These are phyloP conservation scores for Porites cylindrica DNA, from an alignment of 92 coral and sea anemone species.

Conservation along the genomic window DNA sequence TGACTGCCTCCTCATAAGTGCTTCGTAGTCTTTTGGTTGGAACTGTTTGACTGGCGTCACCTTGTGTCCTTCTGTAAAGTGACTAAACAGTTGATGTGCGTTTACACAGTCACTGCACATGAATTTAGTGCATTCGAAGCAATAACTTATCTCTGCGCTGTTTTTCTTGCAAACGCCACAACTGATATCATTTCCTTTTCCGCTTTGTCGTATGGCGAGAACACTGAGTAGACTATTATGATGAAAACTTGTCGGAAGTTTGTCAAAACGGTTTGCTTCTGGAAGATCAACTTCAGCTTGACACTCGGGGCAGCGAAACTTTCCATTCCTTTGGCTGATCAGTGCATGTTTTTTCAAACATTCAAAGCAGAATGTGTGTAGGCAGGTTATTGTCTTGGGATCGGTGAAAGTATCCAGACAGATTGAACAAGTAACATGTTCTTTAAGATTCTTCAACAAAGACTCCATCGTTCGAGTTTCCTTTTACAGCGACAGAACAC, in stretches of 20 bases:
- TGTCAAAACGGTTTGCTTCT: neutral
- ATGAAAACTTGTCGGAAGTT: neutral
- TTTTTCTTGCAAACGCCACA: neutral
- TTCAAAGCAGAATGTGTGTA: neutral
- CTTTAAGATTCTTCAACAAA: neutral
- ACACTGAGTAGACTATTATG: neutral
- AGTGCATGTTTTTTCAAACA: neutral
- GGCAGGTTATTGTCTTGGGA: neutral
- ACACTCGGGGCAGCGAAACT: neutral
- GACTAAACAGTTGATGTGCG: neutral
- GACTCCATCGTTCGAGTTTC: neutral
- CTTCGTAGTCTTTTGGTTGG: neutral
- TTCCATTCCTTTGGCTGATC: neutral
- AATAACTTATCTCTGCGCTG: neutral
- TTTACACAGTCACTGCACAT: neutral
- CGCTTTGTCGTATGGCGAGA: neutral
- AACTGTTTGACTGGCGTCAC: neutral
- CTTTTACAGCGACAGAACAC: neutral
- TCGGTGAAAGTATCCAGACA: neutral
- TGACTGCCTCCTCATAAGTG: neutral
- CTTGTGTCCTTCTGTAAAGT: neutral
- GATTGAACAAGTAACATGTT: neutral
- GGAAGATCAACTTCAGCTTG: neutral
- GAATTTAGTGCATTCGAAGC: neutral
- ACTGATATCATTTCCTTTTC: neutral